These are phyloP conservation scores for Cheilinus undulatus DNA, from an alignment of 2,113 vertebrate genomes.

Conservation along the genomic window DNA sequence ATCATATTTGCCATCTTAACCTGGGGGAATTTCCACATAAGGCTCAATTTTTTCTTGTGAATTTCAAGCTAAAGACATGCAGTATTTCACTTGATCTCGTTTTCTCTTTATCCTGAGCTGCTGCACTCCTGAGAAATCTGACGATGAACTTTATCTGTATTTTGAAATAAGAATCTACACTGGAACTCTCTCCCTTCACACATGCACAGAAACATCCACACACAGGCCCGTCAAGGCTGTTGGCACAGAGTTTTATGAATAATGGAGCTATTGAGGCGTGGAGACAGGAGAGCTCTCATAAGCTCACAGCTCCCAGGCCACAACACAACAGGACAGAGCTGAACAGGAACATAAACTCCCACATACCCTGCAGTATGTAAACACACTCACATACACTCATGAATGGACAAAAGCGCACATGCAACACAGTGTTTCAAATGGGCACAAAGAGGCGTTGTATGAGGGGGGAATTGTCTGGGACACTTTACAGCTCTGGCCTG, in stretches of 20 bases:
- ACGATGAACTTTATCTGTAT: not conserved
- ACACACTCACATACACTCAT: slow-evolving; percentile 37
- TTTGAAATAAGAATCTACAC: slow-evolving; percentile 10
- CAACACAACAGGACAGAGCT: slow-evolving; percentile 67
- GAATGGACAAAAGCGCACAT: slow-evolving; percentile 50
- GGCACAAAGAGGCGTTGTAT: slow-evolving; percentile 11
- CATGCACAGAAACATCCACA: not conserved
- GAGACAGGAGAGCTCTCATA: slow-evolving; percentile 72
- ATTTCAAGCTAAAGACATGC: no score
- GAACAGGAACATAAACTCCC: slow-evolving; percentile 58
- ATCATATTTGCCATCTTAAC: not conserved
- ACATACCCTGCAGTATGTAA: slow-evolving; percentile 56
- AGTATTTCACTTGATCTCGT: no score
- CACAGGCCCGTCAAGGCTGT: slow-evolving; percentile 23
- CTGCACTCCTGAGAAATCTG: no score
- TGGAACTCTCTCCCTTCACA: slow-evolving; percentile 11
- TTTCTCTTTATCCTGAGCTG: no score
- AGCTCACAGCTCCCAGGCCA: slow-evolving; percentile 60
- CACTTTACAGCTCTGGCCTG: slow-evolving; percentile 6
- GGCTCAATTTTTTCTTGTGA: no score
- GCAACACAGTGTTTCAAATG: slow-evolving; percentile 5
- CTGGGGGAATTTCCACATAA: not conserved
- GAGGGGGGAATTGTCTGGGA: not conserved
- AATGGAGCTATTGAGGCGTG: slow-evolving; percentile 69
- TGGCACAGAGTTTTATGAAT: slow-evolving; percentile 69